Evolutionary conservation across 1,140 invertebrate species (phyloP).

Genomic region (Pachyrhynchus sulphureomaculatus): DNA sequence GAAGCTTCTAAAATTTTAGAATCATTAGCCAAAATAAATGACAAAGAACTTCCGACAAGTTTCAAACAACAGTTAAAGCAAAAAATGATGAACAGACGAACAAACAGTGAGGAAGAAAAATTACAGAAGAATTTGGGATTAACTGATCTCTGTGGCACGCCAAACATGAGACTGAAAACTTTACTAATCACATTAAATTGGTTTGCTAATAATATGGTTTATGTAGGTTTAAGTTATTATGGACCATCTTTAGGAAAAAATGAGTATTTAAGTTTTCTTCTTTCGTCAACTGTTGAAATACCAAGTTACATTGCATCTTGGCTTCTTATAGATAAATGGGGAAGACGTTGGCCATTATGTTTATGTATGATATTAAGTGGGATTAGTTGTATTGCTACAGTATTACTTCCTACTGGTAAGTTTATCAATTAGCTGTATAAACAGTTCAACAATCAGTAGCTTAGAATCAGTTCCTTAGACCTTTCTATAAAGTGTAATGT

Average conservation of each 20-base stretch:
- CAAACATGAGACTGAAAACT: conserved; percentile 81
- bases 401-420: conserved; percentile 71
- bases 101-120: conserved; percentile 63
- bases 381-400: conserved; percentile 77
- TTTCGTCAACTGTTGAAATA: conserved; percentile 80
- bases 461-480: too few relatives aligned
- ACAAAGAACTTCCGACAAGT: conserved; percentile 69
- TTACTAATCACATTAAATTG: conserved; percentile 68
- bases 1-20: conserved; percentile 78
- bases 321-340: conserved; percentile 82
- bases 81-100: conserved; percentile 66
- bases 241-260: conserved; percentile 80
- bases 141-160: conserved; percentile 73
- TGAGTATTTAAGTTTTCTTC: conserved; percentile 82
- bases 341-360: conserved; percentile 79
- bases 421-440: not conserved
- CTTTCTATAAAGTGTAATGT: too few relatives aligned
- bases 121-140: conserved; percentile 65
- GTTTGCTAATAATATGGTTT: conserved; percentile 77
- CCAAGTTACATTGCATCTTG: conserved; percentile 83
- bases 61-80: conserved; percentile 73
- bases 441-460: not conserved
- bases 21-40: conserved; percentile 73
- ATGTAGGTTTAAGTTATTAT: conserved; percentile 84
- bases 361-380: conserved; percentile 82